Percentiles rank a stretch among this genome's conserved stretches.
Conservation (phyloP, 2,113 vertebrate species). For the Nesogale talazaci region DNA sequence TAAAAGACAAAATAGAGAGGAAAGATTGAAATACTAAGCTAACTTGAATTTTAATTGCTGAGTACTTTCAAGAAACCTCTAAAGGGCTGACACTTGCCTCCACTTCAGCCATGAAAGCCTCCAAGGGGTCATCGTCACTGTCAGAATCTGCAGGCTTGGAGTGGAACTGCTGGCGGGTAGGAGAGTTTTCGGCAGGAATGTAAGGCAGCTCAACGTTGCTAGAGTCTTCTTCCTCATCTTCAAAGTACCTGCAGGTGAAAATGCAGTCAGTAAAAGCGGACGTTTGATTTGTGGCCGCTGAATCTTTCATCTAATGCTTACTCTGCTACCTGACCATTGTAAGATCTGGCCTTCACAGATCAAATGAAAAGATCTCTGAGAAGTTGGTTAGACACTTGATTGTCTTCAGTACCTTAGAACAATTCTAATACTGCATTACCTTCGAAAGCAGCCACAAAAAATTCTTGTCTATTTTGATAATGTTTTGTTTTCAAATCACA, state of each 20-base stretch:
- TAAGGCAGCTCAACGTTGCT: constrained; percentile 95
- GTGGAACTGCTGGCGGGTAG: constrained; percentile 95
- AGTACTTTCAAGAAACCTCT: constrained; percentile 7
- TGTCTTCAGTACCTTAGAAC: neutral
- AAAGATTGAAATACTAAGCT: neutral
- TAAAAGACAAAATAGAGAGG: neutral
- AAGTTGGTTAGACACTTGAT: no score
- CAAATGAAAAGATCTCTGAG: no score
- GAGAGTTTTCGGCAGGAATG: constrained; percentile 98
- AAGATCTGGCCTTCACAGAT: constrained; percentile 9
- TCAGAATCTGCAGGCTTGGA: constrained; percentile 92
- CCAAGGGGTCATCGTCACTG: constrained; percentile 98
- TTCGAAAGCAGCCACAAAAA: neutral
- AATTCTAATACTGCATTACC: neutral
- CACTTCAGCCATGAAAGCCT: constrained; percentile 99
- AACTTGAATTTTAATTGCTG: constrained; percentile 1
- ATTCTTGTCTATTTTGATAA: constrained; percentile 35
- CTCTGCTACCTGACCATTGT: neutral
- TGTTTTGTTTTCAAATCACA: constrained; percentile 39
- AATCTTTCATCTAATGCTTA: constrained; percentile 45
- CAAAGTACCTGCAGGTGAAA: constrained; percentile 93
- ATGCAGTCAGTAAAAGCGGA: neutral
- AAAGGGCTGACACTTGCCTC: constrained; percentile 88
- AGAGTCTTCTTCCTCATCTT: constrained; percentile 98
- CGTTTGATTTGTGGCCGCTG: neutral